These are phyloP conservation scores for Bombylius major DNA, from an alignment of 2,888 invertebrate genomes.

Conservation along the genomic window DNA sequence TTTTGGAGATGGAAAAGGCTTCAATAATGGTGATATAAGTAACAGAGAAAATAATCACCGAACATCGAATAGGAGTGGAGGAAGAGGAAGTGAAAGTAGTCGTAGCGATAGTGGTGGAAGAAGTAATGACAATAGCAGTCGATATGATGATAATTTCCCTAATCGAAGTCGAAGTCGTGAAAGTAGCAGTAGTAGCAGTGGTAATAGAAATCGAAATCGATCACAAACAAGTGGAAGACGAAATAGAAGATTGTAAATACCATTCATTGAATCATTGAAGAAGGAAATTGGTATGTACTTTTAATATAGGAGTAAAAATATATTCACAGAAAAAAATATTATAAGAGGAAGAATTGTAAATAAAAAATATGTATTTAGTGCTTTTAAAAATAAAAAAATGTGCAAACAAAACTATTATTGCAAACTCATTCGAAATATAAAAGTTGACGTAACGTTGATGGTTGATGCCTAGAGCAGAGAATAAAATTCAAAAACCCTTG, in stretches of 20 bases:
- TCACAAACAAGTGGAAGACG: not conserved
- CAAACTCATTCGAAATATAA: too few relatives aligned
- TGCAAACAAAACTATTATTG: too few relatives aligned
- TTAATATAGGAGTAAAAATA: too few relatives aligned
- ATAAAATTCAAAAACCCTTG: too few relatives aligned
- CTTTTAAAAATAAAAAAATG: too few relatives aligned
- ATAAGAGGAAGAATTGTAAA: too few relatives aligned
- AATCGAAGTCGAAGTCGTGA: not conserved
- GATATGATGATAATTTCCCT: not conserved
- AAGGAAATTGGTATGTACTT: too few relatives aligned
- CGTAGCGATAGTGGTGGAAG: not conserved
- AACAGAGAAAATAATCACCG: not conserved
- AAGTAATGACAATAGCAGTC: not conserved
- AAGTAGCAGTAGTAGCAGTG: not conserved
- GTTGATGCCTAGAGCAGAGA: too few relatives aligned
- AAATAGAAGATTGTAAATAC: not conserved
- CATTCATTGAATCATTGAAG: too few relatives aligned
- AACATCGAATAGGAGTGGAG: not conserved
- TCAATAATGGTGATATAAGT: not conserved
- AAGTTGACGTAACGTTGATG: too few relatives aligned
- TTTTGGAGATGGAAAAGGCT: conserved; percentile 4
- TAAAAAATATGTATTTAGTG: too few relatives aligned
- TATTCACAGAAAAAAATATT: too few relatives aligned
- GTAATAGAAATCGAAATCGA: not conserved
- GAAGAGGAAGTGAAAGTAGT: not conserved